Base-by-base conservation (phyloP, 2,797 vertebrate genomes). In the Danio aesculapii region DNA sequence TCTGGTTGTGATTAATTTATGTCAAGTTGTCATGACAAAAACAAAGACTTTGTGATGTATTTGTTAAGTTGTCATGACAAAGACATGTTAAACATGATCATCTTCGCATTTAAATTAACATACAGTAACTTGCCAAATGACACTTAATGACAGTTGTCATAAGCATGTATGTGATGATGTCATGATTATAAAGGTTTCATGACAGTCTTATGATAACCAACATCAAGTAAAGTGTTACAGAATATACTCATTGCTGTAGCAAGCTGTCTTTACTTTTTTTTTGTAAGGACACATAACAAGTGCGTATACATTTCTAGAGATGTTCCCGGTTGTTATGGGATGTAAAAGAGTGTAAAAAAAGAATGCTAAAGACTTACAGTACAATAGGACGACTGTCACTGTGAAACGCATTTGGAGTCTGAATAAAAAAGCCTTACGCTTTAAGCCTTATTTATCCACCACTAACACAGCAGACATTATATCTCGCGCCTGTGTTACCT, bases 401-500 rank as follows among this genome's bases (percentile, higher is more conserved):
- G 91, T 91, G 90, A 90, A 82, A 71, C 79, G 70, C 90, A 85
- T 87, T 83, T 53, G 89, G 88, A 86, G 84, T 87, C 86, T 80
- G 84, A 89, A 76, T 86, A 87, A 90, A 87, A 90, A 85, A 49
- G 92, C 92, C 91, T 92, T 91, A 89, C 89, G 87, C 88, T 90
- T 89, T 52, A 79, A 70, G 47, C 67, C 77, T 79, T 79, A 71
- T 73, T 59, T 59, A 73, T 57, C 70, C 55, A 59, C 41, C 47
- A 44, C 46, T 70, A 43, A 69, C 53, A 14, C 43, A 49, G 6
- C 43, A 44, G n/a, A 49, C 67, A 46, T 46, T 68, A 46, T 50
- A 17, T 61, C 13, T 52, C 16, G 2, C 17, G 17, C 17, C 55
- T 52, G 30, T 61, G 47, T 52, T 30, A 30, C 30, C 30, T 61